Conservation (phyloP, 2,797 vertebrate species). For the Silurus lanzhouensis region DNA sequence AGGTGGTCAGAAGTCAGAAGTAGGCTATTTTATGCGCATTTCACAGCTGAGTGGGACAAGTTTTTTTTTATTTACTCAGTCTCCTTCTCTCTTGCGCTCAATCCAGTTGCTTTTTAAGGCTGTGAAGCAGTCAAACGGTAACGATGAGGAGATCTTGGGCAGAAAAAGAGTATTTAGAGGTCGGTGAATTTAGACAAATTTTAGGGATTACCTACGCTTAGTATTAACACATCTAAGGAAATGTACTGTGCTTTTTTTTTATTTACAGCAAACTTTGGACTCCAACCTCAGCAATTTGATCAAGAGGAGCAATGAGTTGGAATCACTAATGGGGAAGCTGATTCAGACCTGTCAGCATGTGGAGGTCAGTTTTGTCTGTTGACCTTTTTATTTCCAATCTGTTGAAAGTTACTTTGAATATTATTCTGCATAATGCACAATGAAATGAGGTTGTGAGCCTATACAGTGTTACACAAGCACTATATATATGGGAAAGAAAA, state of each 20-base stretch:
- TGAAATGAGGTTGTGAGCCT: not conserved
- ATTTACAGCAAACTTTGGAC: conserved; percentile 91
- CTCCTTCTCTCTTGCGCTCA: conserved; percentile 52
- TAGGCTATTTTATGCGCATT: conserved; percentile 74
- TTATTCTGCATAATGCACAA: not conserved
- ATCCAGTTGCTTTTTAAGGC: conserved; percentile 59
- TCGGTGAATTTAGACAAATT: conserved; percentile 48
- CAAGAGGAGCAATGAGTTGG: conserved; percentile 98
- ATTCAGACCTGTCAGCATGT: conserved; percentile 99
- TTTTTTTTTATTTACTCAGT: conserved; percentile 62
- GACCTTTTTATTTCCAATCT: not conserved
- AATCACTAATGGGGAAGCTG: conserved; percentile 95
- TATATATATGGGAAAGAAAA: too few relatives aligned
- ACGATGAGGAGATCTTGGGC: conserved; percentile 71
- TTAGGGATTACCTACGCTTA: not conserved
- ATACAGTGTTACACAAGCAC: not conserved
- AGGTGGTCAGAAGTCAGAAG: conserved; percentile 40
- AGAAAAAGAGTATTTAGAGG: conserved; percentile 67
- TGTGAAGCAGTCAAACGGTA: conserved; percentile 47
- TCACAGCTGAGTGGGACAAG: conserved; percentile 66
- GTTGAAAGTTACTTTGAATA: not conserved
- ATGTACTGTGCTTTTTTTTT: not conserved
- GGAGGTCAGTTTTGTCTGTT: conserved; percentile 77
- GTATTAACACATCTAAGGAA: not conserved
- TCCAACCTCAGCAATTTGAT: conserved; percentile 95